Percentiles rank a stretch among this genome's conserved stretches.
Evolutionary conservation across 2,797 vertebrate species (phyloP).

Genomic region (Brotula barbata): DNA sequence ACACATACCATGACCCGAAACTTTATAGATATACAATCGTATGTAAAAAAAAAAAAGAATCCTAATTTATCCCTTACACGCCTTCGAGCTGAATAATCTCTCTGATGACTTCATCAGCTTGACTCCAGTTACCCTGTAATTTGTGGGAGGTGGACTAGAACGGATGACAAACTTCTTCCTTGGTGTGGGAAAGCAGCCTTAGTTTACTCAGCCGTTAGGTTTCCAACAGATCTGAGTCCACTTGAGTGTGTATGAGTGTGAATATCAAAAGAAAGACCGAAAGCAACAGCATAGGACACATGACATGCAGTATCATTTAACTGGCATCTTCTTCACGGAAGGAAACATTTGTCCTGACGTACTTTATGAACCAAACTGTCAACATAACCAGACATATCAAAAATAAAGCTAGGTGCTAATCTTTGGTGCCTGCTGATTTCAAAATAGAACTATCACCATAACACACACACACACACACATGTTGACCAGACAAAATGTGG

Average conservation of each 20-base stretch:
- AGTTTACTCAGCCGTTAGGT: slow-evolving; percentile 28
- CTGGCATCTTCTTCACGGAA: slow-evolving; percentile 1
- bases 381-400: background rate
- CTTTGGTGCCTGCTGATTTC: too few species aligned
- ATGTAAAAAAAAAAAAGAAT: background rate
- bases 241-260: background rate
- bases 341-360: slow-evolving; percentile 7
- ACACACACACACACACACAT: too few species aligned
- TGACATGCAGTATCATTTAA: background rate
- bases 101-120: slow-evolving; percentile 61
- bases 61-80: slow-evolving; percentile 3
- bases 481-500: too few species aligned
- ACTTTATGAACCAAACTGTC: background rate
- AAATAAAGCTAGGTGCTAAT: background rate
- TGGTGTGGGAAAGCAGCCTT: slow-evolving; percentile 59
- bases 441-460: too few species aligned
- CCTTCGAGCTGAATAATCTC: slow-evolving; percentile 2
- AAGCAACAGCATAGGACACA: background rate
- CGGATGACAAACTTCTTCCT: slow-evolving; percentile 52
- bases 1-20: background rate
- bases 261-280: slow-evolving; percentile 17
- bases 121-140: slow-evolving; percentile 51
- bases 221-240: slow-evolving; percentile 36
- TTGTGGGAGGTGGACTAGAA: slow-evolving; percentile 47
- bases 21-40: background rate